Conservation (phyloP, 2,888 invertebrate genomes). For the Volucella zonaria region DNA sequence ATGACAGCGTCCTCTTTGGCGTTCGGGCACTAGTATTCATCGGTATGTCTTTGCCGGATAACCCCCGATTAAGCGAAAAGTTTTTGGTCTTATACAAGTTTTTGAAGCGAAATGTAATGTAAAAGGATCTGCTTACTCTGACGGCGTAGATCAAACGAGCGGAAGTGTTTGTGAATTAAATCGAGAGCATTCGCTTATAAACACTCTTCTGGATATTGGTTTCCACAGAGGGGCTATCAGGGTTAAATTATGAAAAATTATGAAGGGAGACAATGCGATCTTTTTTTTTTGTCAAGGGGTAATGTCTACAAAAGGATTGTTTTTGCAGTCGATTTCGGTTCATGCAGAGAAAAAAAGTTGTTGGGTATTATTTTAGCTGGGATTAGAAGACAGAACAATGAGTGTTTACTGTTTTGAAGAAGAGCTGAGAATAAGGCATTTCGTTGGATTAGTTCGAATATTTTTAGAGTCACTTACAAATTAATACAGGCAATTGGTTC, state of each 20-base stretch:
- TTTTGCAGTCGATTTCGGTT: too few species aligned
- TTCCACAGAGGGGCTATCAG: slow-evolving; percentile 35
- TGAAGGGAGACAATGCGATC: background rate
- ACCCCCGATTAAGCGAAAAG: slow-evolving; percentile 56
- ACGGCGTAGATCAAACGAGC: slow-evolving; percentile 69
- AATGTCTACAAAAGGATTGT: too few species aligned
- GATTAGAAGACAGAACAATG: too few species aligned
- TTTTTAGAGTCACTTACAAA: too few species aligned
- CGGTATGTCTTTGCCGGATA: slow-evolving; percentile 13
- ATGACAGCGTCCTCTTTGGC: slow-evolving; percentile 80
- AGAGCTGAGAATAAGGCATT: too few species aligned
- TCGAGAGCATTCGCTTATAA: slow-evolving; percentile 66
- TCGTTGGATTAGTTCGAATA: too few species aligned
- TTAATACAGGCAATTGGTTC: too few species aligned
- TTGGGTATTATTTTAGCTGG: too few species aligned
- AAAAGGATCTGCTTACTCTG: slow-evolving; percentile 56
- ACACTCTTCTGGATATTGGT: slow-evolving; percentile 45
- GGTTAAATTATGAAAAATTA: slow-evolving; percentile 21
- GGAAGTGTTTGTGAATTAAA: slow-evolving; percentile 74
- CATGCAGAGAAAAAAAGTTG: too few species aligned
- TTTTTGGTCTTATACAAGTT: slow-evolving; percentile 67
- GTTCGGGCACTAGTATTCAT: slow-evolving; percentile 18
- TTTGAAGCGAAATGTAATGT: slow-evolving; percentile 41
- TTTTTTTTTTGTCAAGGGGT: too few species aligned
- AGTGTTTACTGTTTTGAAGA: too few species aligned